Conservation (phyloP, 2,113 vertebrate species). For the Bothrops jararaca region DNA sequence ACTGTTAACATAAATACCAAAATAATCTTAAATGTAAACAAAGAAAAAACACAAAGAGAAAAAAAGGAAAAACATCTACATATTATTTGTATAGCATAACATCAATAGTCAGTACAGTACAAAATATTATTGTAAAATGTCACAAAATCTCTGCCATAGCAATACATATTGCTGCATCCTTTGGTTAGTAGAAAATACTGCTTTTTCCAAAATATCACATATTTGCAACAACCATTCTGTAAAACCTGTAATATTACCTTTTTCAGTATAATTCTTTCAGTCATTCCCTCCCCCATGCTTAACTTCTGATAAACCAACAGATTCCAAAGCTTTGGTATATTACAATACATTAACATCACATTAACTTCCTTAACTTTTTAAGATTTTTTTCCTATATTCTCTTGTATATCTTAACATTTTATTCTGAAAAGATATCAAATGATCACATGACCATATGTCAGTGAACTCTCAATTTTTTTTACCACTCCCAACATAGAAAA, state of each 20-base stretch:
- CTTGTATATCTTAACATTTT: neutral
- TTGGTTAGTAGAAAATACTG: neutral
- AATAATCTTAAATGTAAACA: neutral
- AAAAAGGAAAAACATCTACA: neutral
- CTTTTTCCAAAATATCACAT: neutral
- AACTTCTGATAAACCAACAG: neutral
- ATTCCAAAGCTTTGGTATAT: neutral
- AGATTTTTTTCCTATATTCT: neutral
- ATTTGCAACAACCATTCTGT: neutral
- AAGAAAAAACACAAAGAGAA: neutral
- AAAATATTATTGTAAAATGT: neutral
- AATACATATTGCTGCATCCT: neutral
- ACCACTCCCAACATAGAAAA: too few relatives aligned
- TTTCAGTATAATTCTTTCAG: neutral
- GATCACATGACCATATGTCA: neutral
- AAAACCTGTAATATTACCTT: neutral
- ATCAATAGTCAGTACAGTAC: neutral
- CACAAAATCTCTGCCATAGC: neutral
- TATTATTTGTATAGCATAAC: neutral
- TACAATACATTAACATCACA: neutral
- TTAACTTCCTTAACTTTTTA: neutral
- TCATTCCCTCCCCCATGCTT: neutral
- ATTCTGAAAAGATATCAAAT: neutral
- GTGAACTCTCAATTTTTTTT: neutral
- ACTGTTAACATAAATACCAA: neutral